Evolutionary conservation across 2,888 invertebrate genomes (phyloP).

Genomic region (Ligdia adustata): DNA sequence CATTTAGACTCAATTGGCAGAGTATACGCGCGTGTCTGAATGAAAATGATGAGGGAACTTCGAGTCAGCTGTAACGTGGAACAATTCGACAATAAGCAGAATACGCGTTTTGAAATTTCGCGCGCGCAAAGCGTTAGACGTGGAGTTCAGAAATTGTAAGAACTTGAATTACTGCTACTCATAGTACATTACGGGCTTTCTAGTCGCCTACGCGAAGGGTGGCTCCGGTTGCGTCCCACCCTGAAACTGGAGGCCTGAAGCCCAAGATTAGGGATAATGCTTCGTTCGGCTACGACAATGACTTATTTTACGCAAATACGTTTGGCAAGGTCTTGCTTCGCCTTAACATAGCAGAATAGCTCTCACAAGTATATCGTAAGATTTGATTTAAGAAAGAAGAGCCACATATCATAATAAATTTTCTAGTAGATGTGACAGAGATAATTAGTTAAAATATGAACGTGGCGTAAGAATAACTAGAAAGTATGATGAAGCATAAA

Average conservation of each 20-base stretch:
- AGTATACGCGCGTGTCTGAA: not conserved
- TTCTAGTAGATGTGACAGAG: too few species aligned
- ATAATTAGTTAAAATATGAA: too few species aligned
- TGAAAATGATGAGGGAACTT: not conserved
- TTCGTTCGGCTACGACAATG: too few species aligned
- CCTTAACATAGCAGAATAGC: constrained; percentile 9
- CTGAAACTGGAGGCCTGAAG: constrained; percentile 33
- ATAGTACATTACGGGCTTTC: constrained; percentile 4
- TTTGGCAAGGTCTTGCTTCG: constrained; percentile 25
- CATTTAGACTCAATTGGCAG: constrained; percentile 12
- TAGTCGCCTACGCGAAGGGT: constrained; percentile 27
- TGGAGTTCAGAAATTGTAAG: not conserved
- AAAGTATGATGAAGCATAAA: too few species aligned
- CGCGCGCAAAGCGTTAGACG: not conserved
- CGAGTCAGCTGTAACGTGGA: not conserved
- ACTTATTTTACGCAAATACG: too few species aligned
- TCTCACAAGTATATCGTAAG: constrained; percentile 5
- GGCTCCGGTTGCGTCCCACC: constrained; percentile 29
- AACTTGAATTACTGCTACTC: constrained; percentile 14
- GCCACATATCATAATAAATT: too few species aligned
- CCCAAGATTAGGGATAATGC: constrained; percentile 36
- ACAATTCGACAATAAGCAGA: not conserved
- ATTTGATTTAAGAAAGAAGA: too few species aligned
- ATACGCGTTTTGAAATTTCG: not conserved
- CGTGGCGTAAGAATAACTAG: too few species aligned